A percentile compares a stretch with the other conserved stretches of the same genome.
phyloP scores from a whole-genome alignment of 1,140 invertebrate species.

The Drosophila pseudoananassae region DNA sequence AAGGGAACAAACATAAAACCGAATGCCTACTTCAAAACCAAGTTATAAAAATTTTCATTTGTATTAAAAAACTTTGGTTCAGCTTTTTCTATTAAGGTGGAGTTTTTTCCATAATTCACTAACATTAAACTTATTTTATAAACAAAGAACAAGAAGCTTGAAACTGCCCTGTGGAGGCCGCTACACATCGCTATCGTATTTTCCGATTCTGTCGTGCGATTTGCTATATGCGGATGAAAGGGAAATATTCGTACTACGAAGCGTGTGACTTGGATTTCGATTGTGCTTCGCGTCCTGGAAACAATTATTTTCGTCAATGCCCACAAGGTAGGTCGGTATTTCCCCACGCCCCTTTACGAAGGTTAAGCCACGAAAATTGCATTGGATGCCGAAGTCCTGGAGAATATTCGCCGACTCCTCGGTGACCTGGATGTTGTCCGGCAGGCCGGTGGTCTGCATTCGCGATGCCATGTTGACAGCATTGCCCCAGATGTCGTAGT shows the following conservation, averaged over 20 bases:
- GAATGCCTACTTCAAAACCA: not conserved
- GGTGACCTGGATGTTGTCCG: constrained; percentile 92
- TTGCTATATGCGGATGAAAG: too few relatives aligned
- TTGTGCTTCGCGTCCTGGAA: not conserved
- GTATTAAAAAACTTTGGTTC: too few relatives aligned
- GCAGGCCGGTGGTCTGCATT: constrained; percentile 93
- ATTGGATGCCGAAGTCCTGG: constrained; percentile 59
- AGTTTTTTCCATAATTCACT: too few relatives aligned
- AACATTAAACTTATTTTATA: too few relatives aligned
- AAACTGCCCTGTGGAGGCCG: too few relatives aligned
- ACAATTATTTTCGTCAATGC: not conserved
- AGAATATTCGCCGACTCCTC: constrained; percentile 89
- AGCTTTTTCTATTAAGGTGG: too few relatives aligned
- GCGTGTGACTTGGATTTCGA: not conserved
- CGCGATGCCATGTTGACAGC: constrained; percentile 97
- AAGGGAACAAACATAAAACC: not conserved
- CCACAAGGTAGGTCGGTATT: constrained; percentile 36
- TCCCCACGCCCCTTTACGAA: constrained; percentile 20
- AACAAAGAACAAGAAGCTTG: too few relatives aligned
- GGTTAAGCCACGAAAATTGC: constrained; percentile 11
- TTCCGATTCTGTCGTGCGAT: too few relatives aligned
- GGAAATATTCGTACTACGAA: not conserved
- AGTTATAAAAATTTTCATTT: too few relatives aligned
- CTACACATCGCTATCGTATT: too few relatives aligned
- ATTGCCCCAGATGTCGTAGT: constrained; percentile 95